These are phyloP conservation scores for Drosophila lutescens DNA, from an alignment of 2,888 invertebrate genomes.

Conservation along the genomic window DNA sequence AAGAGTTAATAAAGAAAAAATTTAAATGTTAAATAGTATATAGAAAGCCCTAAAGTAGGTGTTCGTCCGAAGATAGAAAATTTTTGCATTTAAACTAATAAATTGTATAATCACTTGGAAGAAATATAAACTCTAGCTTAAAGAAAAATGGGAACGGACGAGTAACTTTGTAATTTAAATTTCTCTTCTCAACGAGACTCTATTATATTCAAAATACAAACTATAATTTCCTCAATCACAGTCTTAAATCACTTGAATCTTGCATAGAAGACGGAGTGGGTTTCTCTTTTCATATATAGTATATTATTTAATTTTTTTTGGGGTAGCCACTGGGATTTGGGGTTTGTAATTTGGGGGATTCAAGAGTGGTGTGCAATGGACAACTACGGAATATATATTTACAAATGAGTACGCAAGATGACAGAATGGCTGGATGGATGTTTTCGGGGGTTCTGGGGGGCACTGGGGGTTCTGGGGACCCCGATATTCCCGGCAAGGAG, in stretches of 20 bases:
- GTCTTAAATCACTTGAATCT: constrained; percentile 61
- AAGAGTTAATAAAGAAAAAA: constrained; percentile 6
- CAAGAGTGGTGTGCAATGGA: constrained; percentile 47
- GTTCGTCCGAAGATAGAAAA: background rate
- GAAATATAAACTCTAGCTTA: too few relatives aligned
- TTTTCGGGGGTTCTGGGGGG: background rate
- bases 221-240: constrained; percentile 9
- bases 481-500: constrained; percentile 8
- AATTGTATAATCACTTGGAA: too few relatives aligned
- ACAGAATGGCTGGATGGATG: constrained; percentile 1
- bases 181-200: too few relatives aligned
- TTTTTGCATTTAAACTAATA: background rate
- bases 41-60: background rate
- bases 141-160: too few relatives aligned
- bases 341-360: constrained; percentile 25
- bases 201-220: background rate
- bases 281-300: background rate
- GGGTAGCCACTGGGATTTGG: constrained; percentile 19
- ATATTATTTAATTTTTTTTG: background rate
- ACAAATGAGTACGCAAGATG: constrained; percentile 25
- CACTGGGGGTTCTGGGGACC: background rate
- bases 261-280: constrained; percentile 61
- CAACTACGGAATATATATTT: constrained; percentile 32
- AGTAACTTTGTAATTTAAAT: too few relatives aligned
- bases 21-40: background rate